Evolutionary conservation across 2,113 vertebrate species (phyloP).

Genomic region (Chionodraco myersi): DNA sequence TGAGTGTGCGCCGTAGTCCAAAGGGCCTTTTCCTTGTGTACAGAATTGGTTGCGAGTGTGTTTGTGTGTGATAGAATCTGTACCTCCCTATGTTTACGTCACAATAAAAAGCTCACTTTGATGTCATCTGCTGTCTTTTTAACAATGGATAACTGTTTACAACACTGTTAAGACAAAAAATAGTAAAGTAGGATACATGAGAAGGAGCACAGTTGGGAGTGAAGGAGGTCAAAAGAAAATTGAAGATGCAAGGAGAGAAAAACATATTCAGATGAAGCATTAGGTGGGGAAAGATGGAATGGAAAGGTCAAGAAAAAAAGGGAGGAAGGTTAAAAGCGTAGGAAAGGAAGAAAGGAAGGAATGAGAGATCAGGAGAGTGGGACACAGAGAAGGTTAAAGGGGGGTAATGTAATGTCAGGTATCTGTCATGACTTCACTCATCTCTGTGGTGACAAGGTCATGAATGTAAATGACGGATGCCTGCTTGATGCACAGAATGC

Average conservation of each 20-base stretch:
- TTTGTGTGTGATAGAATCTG: neutral
- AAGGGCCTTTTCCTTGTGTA: neutral
- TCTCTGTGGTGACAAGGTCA: constrained; percentile 76
- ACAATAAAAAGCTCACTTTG: neutral
- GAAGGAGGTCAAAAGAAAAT: neutral
- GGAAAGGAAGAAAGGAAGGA: constrained; percentile 39
- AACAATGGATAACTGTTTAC: neutral
- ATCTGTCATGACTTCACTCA: constrained; percentile 79
- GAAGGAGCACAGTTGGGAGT: neutral
- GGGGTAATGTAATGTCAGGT: constrained; percentile 78
- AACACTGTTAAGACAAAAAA: neutral
- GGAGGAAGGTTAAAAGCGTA: constrained; percentile 68
- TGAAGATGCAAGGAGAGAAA: constrained; percentile 33
- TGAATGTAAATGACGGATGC: constrained; percentile 76
- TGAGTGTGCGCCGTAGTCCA: neutral
- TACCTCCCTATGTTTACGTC: neutral
- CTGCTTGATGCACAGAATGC: constrained; percentile 57
- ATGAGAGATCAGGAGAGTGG: constrained; percentile 48
- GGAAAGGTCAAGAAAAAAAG: constrained; percentile 59
- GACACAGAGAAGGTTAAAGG: constrained; percentile 73
- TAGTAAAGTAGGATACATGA: neutral
- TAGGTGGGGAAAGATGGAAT: constrained; percentile 19
- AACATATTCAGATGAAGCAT: constrained; percentile 50
- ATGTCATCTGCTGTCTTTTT: neutral
- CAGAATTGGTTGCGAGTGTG: neutral